phyloP scores from a whole-genome alignment of 64 coral and sea anemone species.

The Dendronephthya gigantea region DNA sequence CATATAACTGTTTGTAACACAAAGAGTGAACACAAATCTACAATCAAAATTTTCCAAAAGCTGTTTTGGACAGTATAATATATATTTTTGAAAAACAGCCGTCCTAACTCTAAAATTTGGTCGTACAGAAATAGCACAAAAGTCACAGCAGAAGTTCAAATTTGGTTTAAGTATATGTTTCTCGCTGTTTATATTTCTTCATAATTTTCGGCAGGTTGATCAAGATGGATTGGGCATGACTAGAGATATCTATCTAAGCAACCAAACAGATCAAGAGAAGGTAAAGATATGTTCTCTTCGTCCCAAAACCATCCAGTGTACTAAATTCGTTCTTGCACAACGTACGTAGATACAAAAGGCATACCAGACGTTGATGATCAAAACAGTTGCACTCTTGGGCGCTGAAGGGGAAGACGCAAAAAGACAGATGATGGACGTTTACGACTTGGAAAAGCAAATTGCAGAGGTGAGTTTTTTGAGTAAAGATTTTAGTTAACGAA shows the following conservation, averaged over 20 bases:
- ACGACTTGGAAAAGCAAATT: conserved; percentile 47
- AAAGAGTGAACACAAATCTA: too few relatives aligned
- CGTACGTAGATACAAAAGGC: conserved; percentile 40
- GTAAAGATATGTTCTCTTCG: too few relatives aligned
- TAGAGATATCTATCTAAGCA: conserved; percentile 47
- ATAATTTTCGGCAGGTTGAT: conserved; percentile 52
- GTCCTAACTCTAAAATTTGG: too few relatives aligned
- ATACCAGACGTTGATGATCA: conserved; percentile 55
- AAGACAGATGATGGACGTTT: conserved; percentile 50
- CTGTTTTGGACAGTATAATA: too few relatives aligned
- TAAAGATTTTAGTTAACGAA: background rate
- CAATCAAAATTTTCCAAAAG: too few relatives aligned
- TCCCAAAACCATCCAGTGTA: too few relatives aligned
- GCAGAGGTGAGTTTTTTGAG: conserved; percentile 39
- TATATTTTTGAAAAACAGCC: too few relatives aligned
- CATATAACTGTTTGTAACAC: background rate
- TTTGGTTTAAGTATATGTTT: too few relatives aligned
- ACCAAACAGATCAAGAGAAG: conserved; percentile 47
- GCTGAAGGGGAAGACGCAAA: conserved; percentile 35
- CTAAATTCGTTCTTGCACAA: background rate
- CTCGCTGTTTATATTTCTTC: background rate
- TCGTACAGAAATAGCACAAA: too few relatives aligned
- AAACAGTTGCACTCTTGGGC: conserved; percentile 28
- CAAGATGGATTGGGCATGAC: conserved; percentile 51
- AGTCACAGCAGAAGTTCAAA: too few relatives aligned